Conservation (phyloP, 2,797 vertebrate species). For the Schizothorax lantsangensis region DNA sequence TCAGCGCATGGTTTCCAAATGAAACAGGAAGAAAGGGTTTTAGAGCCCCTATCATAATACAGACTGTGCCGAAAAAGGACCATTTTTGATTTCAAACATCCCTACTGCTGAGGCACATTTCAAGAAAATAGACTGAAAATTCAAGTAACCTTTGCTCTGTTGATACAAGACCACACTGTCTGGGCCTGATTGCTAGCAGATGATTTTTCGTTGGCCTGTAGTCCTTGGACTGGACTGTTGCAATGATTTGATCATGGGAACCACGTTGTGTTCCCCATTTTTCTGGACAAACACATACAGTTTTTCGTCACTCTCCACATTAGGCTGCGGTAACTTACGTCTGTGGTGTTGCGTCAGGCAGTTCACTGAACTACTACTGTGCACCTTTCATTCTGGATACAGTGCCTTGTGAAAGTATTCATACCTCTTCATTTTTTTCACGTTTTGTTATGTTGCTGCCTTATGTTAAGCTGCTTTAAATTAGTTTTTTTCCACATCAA, state of each 20-base stretch:
- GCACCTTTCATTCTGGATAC: not conserved
- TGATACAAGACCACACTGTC: conserved; percentile 76
- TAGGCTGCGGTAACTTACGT: not conserved
- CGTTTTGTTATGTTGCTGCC: too few species aligned
- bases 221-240: conserved; percentile 54
- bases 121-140: conserved; percentile 65
- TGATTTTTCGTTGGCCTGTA: conserved; percentile 59
- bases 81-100: conserved; percentile 80
- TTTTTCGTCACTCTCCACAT: conserved; percentile 22
- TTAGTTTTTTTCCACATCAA: too few species aligned
- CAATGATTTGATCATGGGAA: conserved; percentile 56
- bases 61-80: conserved; percentile 75
- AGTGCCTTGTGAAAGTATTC: too few species aligned
- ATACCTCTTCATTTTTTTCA: too few species aligned
- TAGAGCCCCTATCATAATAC: conserved; percentile 89
- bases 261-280: conserved; percentile 45
- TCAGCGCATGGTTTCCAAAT: conserved; percentile 85
- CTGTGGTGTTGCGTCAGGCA: not conserved
- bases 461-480: too few species aligned
- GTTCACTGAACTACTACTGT: not conserved
- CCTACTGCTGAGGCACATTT: conserved; percentile 74
- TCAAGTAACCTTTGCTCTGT: conserved; percentile 74
- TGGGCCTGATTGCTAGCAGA: conserved; percentile 72
- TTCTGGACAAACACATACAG: conserved; percentile 41
- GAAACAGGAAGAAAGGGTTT: conserved; percentile 92